Base-by-base conservation (phyloP, 2,888 invertebrate genomes). In the Andrena trimmerana region DNA sequence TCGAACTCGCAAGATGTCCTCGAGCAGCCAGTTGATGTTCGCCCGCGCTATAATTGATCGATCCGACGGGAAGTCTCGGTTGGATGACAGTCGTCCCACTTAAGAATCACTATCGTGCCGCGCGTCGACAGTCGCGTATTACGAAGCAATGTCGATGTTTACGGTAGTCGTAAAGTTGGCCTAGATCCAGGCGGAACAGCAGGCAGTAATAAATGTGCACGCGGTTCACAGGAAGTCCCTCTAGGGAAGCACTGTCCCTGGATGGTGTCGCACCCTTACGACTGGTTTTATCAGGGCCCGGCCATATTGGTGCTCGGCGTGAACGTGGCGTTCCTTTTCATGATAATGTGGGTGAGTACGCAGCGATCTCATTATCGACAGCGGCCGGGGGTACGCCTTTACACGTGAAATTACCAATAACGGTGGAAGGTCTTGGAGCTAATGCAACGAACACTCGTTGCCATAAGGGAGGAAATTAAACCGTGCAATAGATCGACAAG, bases 241-340 rank as follows among this genome's bases (percentile, higher is more conserved):
- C 83, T 93, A 6, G 91, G 89, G 82, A 91, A 88, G 57, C 93
- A 96, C 93, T 97, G 98, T 91, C 95, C 96, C 0, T 98, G 97
- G 98, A 97, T 98, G 95, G 96, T 96, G 90, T 96, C 96, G 83
- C 96, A 97, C 91, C 95, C 95, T 71, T 97, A 97, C 71, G 98
- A 98, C 94, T 98, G 98, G 97, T 97, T 98, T 89, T 97, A 97
- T 93, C 97, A 98, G 92, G 96, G 96, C 0, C 98, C 98, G 0
- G 97, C 98, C 2, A 96, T 98, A 84, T 94, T 96, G 29, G 98
- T 98, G 10, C 96, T 99, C 36, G 96, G 97, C 75, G 96, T 98
- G 89, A 98, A 98, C 95, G 95, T 97, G 68, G 95, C 97, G 90
- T 98, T 98, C 94, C 96, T 98, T 81, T 95, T 97, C 89, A 96